Conservation (phyloP, 2,113 vertebrate genomes). For the Miniopterus natalensis region DNA sequence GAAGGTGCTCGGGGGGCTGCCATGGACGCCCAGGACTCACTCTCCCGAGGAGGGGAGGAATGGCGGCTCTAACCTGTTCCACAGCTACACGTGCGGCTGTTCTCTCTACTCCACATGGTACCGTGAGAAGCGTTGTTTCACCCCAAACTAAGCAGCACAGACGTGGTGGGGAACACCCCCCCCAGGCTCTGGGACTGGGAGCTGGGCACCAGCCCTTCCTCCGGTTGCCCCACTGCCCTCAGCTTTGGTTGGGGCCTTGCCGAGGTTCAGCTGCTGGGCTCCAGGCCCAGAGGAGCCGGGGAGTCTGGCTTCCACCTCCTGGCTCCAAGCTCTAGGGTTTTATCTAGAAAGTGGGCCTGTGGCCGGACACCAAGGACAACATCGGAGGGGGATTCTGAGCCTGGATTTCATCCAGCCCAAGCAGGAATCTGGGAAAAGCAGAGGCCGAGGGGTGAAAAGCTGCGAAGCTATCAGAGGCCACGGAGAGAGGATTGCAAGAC, state of each 20-base stretch:
- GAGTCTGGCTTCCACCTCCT: neutral
- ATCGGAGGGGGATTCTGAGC: accelerated
- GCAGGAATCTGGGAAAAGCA: neutral
- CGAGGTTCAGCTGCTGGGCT: neutral
- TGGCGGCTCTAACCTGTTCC: neutral
- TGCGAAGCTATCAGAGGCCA: accelerated
- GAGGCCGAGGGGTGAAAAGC: neutral
- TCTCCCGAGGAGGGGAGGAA: neutral
- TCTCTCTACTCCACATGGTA: accelerated
- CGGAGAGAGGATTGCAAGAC: accelerated
- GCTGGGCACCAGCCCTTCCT: accelerated
- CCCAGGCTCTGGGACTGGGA: neutral
- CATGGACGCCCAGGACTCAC: neutral
- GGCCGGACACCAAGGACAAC: neutral
- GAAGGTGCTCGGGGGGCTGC: neutral
- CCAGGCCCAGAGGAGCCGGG: neutral
- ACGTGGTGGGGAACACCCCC: accelerated
- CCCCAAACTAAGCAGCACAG: neutral
- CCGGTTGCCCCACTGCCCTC: accelerated
- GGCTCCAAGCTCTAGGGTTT: neutral
- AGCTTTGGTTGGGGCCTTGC: neutral
- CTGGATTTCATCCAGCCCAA: neutral
- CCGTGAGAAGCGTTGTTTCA: neutral
- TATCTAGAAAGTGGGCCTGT: neutral
- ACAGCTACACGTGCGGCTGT: accelerated